Conservation (phyloP, 23 tunicate genomes). For the Oikopleura dioica region DNA sequence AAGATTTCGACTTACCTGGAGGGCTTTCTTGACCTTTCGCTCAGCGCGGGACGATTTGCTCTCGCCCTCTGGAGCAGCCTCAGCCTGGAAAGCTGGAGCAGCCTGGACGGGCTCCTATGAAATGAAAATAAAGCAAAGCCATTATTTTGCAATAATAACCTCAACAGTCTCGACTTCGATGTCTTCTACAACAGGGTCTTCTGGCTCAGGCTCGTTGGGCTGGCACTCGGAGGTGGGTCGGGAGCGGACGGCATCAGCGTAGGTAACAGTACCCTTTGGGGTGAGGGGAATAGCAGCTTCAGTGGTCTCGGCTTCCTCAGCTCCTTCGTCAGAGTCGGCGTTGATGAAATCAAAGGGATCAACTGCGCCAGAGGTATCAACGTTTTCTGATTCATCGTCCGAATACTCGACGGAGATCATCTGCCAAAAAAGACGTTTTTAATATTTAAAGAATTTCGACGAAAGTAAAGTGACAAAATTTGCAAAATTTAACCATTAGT, state of each 20-base stretch:
- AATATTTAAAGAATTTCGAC: too few relatives aligned
- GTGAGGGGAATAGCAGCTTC: not conserved
- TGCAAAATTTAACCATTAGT: too few relatives aligned
- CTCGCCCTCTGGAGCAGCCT: not conserved
- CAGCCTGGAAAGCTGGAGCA: not conserved
- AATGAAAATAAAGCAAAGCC: too few relatives aligned
- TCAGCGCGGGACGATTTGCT: not conserved
- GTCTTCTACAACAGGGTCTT: too few relatives aligned
- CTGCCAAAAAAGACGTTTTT: too few relatives aligned
- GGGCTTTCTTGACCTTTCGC: not conserved
- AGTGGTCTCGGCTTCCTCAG: not conserved
- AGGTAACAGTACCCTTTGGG: not conserved
- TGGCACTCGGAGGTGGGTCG: not conserved
- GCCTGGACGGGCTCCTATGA: not conserved
- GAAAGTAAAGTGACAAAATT: too few relatives aligned
- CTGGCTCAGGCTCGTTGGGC: not conserved
- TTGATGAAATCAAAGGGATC: not conserved
- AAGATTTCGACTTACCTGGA: too few relatives aligned
- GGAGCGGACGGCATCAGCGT: not conserved
- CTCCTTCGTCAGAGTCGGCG: constrained; percentile 12
- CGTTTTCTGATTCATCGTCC: not conserved
- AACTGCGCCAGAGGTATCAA: not conserved
- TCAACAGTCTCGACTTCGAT: not conserved
- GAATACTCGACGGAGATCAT: not conserved
- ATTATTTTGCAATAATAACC: not conserved